Conservation (phyloP, 2,888 invertebrate species). For the Acanthopleura granulata region DNA sequence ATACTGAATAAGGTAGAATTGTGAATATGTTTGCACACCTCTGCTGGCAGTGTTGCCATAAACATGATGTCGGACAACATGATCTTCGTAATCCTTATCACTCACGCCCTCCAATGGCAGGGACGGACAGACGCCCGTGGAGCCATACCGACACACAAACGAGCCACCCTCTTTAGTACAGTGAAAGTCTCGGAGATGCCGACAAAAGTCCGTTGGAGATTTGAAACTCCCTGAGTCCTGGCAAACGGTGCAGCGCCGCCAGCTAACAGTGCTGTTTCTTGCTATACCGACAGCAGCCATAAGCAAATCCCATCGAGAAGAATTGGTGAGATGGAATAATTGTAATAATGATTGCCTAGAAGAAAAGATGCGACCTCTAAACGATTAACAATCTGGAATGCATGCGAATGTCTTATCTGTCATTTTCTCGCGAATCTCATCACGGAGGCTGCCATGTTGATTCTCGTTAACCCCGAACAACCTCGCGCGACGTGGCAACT, state of each 20-base stretch:
- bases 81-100: conserved; percentile 89
- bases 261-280: conserved; percentile 26
- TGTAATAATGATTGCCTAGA: no score
- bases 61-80: conserved; percentile 79
- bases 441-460: conserved; percentile 10
- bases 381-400: no score
- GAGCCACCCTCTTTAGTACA: conserved; percentile 89
- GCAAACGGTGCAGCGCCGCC: conserved; percentile 59
- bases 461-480: background rate
- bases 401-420: background rate
- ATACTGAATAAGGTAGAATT: no score
- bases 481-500: conserved; percentile 15
- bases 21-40: conserved; percentile 39
- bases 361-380: no score
- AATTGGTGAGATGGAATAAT: background rate
- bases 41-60: conserved; percentile 51
- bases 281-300: conserved; percentile 7
- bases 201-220: conserved; percentile 71
- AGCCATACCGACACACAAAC: conserved; percentile 88
- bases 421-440: background rate
- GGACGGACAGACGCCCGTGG: conserved; percentile 87
- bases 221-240: conserved; percentile 48
- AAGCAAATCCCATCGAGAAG: background rate
- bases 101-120: conserved; percentile 90
- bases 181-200: conserved; percentile 84